Base-by-base conservation (phyloP, 1,140 invertebrate genomes). In the Orussus abietinus region DNA sequence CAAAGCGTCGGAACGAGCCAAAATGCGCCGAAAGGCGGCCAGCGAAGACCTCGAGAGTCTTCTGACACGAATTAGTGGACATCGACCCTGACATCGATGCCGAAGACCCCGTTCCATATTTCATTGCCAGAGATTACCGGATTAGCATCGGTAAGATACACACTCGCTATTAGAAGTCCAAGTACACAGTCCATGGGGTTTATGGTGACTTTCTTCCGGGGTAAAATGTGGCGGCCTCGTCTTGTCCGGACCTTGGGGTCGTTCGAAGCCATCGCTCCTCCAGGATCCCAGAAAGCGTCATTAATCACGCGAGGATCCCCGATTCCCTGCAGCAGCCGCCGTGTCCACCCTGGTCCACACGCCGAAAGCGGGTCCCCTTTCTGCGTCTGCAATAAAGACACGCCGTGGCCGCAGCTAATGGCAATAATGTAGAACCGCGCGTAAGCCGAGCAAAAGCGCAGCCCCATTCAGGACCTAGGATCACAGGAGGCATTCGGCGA, bases 271-370 rank as follows among this genome's bases (percentile, higher is more conserved):
- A 42, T 55, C 48, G 36, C 49, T 54, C 14, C 37, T 37, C 19
- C 30, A 42, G 31, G 52, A 57, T 64, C 22, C 39, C 30, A 55
- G 49, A 51, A 49, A 35, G 43, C 30, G 48, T 62, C 64, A 60
- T 70, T 70, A 68, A 68, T 70, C 65, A 70, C 55, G 43, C 49
- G 48, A 42, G 36, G 51, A 42, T 54, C 45, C 50, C 48, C 48
- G 46, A 51, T 58, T 59, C 57, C 53, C 49, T 49, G 39, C 37
- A 45, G 49, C 14, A 35, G 40, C 45, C 35, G 49, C 43, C 49
- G 35, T 39, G 29, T 40, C 21, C 37, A 15, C 20, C 29, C 29
- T 30, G 42, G 36, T 29, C n/a, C n/a, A n/a, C n/a, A 57, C 49
- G 49, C 30, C 22, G 22, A 15, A 34, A 17, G 15, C 3, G n/a